Evolutionary conservation across 1,140 invertebrate genomes (phyloP), one percentile per base, ranked within the genome.

Genomic region (Hermatobates lingyangjiaoensis): DNA sequence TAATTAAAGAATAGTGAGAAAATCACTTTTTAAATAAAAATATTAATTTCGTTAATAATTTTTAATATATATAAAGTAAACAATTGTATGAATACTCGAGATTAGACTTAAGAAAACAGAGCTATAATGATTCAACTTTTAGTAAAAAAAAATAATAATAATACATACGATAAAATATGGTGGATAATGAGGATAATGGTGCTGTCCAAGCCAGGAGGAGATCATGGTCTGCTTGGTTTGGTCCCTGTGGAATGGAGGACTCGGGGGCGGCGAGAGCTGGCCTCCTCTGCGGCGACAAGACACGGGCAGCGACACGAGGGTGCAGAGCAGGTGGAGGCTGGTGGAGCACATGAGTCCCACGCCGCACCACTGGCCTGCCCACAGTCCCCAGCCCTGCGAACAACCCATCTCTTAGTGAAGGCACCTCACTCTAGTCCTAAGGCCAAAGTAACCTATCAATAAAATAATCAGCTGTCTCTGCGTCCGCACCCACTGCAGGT

Each of bases 341-440:
- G 52, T 54, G 0, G 52, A 49, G 1, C 15, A 38, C 15, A 50
- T 26, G n/a, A 54, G 52, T 4, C 52, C 52, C 7, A 54, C 47
- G 2, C 48, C 52, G 27, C 52, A 54, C 52, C 52, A 54, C 30
- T 54, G 52, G 3, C 52, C 52, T 26, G 52, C 52, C 52, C 52
- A 54, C 26, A 48, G 38, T 2, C 52, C 25, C 34, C 20, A 48
- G 26, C 42, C 27, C 51, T 53, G 45, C 39, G 24, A 49, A 53
- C 44, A 53, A n/a, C n/a, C n/a, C n/a, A n/a, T n/a, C n/a, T n/a
- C n/a, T n/a, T n/a, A n/a, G n/a, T n/a, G n/a, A n/a, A n/a, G n/a
- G n/a, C n/a, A n/a, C n/a, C n/a, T n/a, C n/a, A n/a, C n/a, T n/a
- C n/a, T n/a, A n/a, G n/a, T n/a, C n/a, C n/a, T n/a, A n/a, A n/a